Evolutionary conservation across 2,113 vertebrate genomes (phyloP).

Genomic region (Aleadryas rufinucha): DNA sequence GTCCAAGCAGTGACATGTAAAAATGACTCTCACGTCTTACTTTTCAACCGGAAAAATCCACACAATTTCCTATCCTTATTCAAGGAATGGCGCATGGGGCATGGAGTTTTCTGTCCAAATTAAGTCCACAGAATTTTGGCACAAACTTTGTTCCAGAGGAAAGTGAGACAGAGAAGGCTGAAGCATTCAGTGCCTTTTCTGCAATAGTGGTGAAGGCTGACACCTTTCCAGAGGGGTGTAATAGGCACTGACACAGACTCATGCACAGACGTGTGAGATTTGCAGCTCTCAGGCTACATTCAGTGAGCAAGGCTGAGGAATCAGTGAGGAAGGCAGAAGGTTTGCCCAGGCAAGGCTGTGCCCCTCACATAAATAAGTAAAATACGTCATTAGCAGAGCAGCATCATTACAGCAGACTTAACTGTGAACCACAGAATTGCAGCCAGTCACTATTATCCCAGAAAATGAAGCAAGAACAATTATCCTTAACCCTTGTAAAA

Average conservation of each 20-base stretch:
- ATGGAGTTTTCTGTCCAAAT: not conserved
- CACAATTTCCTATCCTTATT: not conserved
- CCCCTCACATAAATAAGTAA: not conserved
- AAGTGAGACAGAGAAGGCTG: not conserved
- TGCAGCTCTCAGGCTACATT: not conserved
- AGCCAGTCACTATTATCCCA: not conserved
- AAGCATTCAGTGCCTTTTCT: not conserved
- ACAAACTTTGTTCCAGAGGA: not conserved
- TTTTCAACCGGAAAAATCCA: not conserved
- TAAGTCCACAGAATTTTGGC: not conserved
- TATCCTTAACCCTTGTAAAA: not conserved
- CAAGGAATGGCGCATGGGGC: not conserved
- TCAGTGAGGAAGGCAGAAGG: not conserved
- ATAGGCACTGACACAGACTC: not conserved
- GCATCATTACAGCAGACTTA: not conserved
- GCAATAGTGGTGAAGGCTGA: not conserved
- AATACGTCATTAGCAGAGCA: not conserved
- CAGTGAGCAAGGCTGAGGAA: not conserved
- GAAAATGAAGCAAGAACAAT: not conserved
- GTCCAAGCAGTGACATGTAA: not conserved
- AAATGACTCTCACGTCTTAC: not conserved
- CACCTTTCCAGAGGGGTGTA: not conserved
- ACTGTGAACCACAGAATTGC: not conserved
- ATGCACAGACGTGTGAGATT: not conserved
- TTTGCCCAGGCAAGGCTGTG: not conserved